These are phyloP conservation scores for Fabriciana adippe DNA, from an alignment of 2,888 invertebrate genomes.

Conservation along the genomic window DNA sequence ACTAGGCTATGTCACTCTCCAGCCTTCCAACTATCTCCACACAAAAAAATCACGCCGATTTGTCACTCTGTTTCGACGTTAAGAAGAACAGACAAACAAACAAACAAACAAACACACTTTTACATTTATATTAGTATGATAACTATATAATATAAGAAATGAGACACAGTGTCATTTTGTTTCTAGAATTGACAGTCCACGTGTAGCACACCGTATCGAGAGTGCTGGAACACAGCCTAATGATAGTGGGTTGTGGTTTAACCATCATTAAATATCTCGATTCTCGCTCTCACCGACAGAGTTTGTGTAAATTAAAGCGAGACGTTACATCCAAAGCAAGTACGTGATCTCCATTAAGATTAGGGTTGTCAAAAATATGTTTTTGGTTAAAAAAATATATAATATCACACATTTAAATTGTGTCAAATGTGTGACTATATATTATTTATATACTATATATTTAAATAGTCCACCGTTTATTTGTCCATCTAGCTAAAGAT, in stretches of 20 bases:
- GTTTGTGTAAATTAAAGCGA: constrained; percentile 64
- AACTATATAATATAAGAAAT: neutral
- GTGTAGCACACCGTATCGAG: constrained; percentile 43
- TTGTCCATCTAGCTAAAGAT: no score
- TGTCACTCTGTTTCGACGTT: no score
- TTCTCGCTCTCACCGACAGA: constrained; percentile 64
- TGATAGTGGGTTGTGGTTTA: constrained; percentile 76
- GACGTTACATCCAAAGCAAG: constrained; percentile 63
- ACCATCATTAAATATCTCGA: constrained; percentile 73
- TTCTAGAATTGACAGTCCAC: neutral
- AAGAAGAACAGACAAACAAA: no score
- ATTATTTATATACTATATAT: no score
- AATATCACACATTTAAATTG: no score
- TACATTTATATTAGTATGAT: neutral
- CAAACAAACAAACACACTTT: no score
- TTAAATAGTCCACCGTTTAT: no score
- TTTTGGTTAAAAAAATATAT: constrained; percentile 3
- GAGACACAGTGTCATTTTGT: neutral
- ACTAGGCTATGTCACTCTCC: no score
- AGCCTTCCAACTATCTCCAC: no score
- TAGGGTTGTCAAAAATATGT: constrained; percentile 42
- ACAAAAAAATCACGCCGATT: no score
- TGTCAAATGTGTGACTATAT: no score
- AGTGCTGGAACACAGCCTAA: constrained; percentile 70
- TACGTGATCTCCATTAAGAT: constrained; percentile 80